A percentile compares a stretch with the other conserved stretches of the same genome.
Evolutionary conservation across 2,113 vertebrate species (phyloP).

Genomic region (Triplophysa tibetana): DNA sequence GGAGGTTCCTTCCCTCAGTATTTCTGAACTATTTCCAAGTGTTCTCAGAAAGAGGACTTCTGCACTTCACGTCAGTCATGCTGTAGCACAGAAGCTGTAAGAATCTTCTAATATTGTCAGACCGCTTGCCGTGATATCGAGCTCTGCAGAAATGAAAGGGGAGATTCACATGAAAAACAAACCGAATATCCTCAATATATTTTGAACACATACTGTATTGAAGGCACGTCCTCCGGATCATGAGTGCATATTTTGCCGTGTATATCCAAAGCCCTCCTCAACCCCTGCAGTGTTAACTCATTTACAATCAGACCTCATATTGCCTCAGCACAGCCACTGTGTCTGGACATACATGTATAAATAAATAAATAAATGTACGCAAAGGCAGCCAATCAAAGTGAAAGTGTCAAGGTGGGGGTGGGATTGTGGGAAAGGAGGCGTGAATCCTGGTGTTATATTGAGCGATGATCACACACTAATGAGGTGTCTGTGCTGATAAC

Average conservation of each 20-base stretch:
- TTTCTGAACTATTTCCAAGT: no score
- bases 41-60: no score
- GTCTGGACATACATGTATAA: conserved; percentile 74
- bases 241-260: not conserved
- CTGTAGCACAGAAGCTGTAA: no score
- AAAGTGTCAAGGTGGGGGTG: conserved; percentile 59
- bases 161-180: no score
- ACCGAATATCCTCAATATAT: no score
- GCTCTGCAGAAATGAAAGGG: not conserved
- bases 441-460: conserved; percentile 48
- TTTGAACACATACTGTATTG: not conserved
- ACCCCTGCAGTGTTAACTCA: conserved; percentile 98
- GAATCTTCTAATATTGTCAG: no score
- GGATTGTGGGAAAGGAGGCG: conserved; percentile 44
- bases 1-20: no score
- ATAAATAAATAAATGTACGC: conserved; percentile 87
- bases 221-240: not conserved
- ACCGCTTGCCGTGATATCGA: not conserved
- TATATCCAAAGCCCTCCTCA: conserved; percentile 57
- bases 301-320: conserved; percentile 98
- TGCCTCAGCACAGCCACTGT: conserved; percentile 91
- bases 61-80: not conserved
- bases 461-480: conserved; percentile 47
- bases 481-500: conserved; percentile 59
- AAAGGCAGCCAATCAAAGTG: conserved; percentile 73